Conservation (phyloP, 2,888 invertebrate genomes). For the Adelphocoris suturalis region DNA sequence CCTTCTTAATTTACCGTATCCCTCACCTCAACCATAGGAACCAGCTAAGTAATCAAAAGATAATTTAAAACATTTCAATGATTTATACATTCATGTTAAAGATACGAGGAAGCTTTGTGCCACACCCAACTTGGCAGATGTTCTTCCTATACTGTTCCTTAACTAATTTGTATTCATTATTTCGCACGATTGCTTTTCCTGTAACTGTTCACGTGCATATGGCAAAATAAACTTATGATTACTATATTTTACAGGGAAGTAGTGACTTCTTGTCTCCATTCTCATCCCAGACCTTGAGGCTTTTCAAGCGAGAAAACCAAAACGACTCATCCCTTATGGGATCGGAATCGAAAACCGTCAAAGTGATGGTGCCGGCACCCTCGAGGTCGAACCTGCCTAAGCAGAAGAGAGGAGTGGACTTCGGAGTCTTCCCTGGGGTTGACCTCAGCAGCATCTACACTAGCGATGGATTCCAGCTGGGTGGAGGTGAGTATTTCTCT, state of each 20-base stretch:
- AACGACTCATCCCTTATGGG: constrained; percentile 47
- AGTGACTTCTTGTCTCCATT: constrained; percentile 64
- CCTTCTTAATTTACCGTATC: too few species aligned
- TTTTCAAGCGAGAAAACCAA: constrained; percentile 74
- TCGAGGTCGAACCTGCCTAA: constrained; percentile 65
- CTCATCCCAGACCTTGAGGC: constrained; percentile 71
- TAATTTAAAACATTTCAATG: too few species aligned
- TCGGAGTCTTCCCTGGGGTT: constrained; percentile 74
- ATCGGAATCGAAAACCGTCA: constrained; percentile 47
- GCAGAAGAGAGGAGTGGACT: constrained; percentile 75
- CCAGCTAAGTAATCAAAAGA: too few species aligned
- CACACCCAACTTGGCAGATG: too few species aligned
- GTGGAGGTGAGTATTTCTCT: constrained; percentile 59
- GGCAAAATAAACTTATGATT: too few species aligned
- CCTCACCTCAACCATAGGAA: too few species aligned
- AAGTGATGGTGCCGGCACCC: constrained; percentile 21
- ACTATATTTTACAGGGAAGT: constrained; percentile 35
- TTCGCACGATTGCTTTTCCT: too few species aligned
- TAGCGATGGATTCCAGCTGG: constrained; percentile 68
- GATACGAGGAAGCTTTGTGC: too few species aligned
- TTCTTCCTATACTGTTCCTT: too few species aligned
- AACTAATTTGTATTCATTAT: too few species aligned
- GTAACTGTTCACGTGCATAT: too few species aligned
- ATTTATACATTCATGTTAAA: too few species aligned
- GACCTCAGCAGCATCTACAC: constrained; percentile 73